Percentiles rank a stretch among this genome's conserved stretches.
Evolutionary conservation across 1,140 invertebrate genomes (phyloP).

Genomic region (Drosophila subpulchrella): DNA sequence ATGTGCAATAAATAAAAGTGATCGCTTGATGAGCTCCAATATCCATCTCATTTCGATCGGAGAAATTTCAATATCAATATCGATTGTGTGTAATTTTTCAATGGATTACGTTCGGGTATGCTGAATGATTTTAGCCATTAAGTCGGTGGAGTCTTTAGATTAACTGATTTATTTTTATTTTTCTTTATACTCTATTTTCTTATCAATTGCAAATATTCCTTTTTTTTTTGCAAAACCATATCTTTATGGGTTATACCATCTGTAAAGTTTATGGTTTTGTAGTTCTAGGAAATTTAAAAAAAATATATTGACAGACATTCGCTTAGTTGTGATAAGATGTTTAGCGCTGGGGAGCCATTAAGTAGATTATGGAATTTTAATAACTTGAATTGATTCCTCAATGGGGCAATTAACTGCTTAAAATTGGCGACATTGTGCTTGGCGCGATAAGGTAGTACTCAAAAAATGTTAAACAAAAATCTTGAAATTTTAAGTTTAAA

Average conservation of each 20-base stretch:
- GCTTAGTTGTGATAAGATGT: not conserved
- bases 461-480: not conserved
- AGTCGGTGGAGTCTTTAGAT: slow-evolving; percentile 2
- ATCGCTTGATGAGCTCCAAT: slow-evolving; percentile 57
- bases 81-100: slow-evolving; percentile 32
- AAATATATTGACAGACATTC: not conserved
- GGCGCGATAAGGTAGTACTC: not conserved
- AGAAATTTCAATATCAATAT: slow-evolving; percentile 14
- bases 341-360: too few species aligned
- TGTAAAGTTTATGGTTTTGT: slow-evolving; percentile 2
- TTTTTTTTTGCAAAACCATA: slow-evolving; percentile 19
- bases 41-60: slow-evolving; percentile 26
- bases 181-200: not conserved
- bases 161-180: not conserved
- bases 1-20: slow-evolving; percentile 68
- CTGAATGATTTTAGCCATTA: slow-evolving; percentile 20
- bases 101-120: slow-evolving; percentile 14
- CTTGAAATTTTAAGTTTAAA: not conserved
- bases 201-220: not conserved
- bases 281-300: slow-evolving; percentile 3
- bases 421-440: not conserved
- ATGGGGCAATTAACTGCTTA: not conserved
- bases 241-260: slow-evolving; percentile 5
- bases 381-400: slow-evolving; percentile 1
- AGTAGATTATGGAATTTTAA: slow-evolving; percentile 1